phyloP scores from a whole-genome alignment of 2,888 invertebrate species.

The Coelogynopora nodosa region DNA sequence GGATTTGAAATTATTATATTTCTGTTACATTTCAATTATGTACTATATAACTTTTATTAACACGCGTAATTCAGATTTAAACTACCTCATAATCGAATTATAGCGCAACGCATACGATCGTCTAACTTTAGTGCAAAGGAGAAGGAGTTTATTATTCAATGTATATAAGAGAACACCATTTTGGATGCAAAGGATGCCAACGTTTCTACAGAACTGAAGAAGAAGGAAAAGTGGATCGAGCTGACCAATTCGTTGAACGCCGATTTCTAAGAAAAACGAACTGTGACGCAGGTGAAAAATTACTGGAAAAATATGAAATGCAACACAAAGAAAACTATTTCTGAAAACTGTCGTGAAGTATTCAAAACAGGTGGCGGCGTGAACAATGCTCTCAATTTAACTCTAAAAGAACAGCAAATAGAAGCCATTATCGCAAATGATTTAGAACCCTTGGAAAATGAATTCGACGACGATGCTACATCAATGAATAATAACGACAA shows the following conservation, averaged over 20 bases:
- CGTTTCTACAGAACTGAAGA: conserved; percentile 12
- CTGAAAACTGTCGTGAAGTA: not conserved
- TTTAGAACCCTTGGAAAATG: not conserved
- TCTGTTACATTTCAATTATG: not conserved
- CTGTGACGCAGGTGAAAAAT: not conserved
- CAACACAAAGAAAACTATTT: conserved; percentile 10
- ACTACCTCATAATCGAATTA: conserved; percentile 3
- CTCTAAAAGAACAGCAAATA: not conserved
- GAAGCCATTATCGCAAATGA: not conserved
- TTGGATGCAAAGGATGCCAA: conserved; percentile 27
- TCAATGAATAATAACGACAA: not conserved
- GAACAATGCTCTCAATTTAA: not conserved
- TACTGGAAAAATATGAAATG: conserved; percentile 10
- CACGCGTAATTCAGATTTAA: not conserved
- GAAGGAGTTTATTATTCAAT: conserved; percentile 20
- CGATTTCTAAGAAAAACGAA: not conserved
- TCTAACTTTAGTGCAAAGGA: conserved; percentile 24
- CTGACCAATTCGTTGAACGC: conserved; percentile 19
- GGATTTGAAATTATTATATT: conserved; percentile 22
- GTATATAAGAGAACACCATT: not conserved
- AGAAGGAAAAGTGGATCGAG: conserved; percentile 19
- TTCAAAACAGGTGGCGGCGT: conserved; percentile 21
- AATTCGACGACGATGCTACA: not conserved
- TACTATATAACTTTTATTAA: not conserved
- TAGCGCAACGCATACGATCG: conserved; percentile 23